These are phyloP conservation scores for Rhinophrynus dorsalis DNA, from an alignment of 2,797 vertebrate species.

Conservation along the genomic window DNA sequence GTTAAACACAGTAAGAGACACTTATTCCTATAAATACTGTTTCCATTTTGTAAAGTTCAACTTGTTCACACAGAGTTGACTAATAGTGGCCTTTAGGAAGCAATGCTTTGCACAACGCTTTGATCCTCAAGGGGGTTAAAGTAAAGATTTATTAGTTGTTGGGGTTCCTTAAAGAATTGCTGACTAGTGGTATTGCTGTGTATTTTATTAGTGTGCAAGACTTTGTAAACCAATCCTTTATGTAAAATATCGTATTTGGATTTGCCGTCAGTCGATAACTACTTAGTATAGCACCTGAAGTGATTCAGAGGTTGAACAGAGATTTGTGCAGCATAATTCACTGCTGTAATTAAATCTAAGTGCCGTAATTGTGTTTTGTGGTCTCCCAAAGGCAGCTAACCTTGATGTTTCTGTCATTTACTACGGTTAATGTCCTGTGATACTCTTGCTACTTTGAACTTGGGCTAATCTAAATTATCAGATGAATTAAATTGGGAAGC, in stretches of 20 bases:
- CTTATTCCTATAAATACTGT: too few species aligned
- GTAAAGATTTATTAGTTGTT: too few species aligned
- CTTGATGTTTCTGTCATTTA: constrained; percentile 5
- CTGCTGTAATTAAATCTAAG: constrained; percentile 4
- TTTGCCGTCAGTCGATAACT: not conserved
- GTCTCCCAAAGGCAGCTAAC: constrained; percentile 5
- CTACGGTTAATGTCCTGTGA: not conserved
- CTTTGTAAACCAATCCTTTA: not conserved
- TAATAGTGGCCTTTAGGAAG: too few species aligned
- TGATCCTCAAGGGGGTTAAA: too few species aligned
- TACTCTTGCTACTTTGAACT: not conserved
- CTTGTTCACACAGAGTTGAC: too few species aligned
- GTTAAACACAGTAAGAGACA: too few species aligned
- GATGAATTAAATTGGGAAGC: not conserved
- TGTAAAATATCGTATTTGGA: not conserved
- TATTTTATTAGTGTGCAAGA: too few species aligned
- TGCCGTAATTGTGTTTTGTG: constrained; percentile 11
- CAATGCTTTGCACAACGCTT: too few species aligned
- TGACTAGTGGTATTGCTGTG: too few species aligned
- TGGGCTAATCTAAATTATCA: not conserved
- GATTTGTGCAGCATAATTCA: constrained; percentile 4
- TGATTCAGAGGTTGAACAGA: not conserved
- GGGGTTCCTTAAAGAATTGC: too few species aligned
- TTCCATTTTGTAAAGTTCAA: not conserved
- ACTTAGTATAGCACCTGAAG: not conserved